Evolutionary conservation across 2,113 vertebrate genomes (phyloP).

Genomic region (Entelurus aequoreus): DNA sequence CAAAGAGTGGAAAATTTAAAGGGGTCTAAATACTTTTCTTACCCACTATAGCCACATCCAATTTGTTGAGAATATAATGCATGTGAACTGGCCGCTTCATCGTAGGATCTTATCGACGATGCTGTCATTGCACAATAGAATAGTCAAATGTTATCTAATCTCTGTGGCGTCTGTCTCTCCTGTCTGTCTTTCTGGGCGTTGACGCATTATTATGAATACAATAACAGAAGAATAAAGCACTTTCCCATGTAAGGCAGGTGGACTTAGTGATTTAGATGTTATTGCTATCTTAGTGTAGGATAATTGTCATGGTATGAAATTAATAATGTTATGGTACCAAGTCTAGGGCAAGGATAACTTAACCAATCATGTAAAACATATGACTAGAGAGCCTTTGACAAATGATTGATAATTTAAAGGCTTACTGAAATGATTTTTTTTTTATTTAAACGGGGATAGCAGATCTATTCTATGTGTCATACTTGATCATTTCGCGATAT

Average conservation of each 20-base stretch:
- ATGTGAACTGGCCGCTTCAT: conserved; percentile 6
- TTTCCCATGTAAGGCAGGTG: conserved; percentile 15
- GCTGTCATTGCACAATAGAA: conserved; percentile 12
- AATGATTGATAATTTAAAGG: too few species aligned
- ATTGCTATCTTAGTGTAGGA: neutral
- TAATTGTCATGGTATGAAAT: neutral
- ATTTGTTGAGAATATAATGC: neutral
- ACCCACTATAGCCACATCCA: neutral
- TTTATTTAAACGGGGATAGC: too few species aligned
- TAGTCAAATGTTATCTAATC: conserved; percentile 43
- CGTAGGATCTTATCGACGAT: conserved; percentile 18
- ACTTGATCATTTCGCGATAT: too few species aligned
- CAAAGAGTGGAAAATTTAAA: too few species aligned
- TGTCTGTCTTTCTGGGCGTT: conserved; percentile 30
- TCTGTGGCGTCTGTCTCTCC: conserved; percentile 36
- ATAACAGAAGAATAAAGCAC: conserved; percentile 27
- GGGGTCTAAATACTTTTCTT: too few species aligned
- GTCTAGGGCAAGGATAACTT: too few species aligned
- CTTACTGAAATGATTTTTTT: too few species aligned
- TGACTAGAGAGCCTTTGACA: too few species aligned
- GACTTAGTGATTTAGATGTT: conserved; percentile 17
- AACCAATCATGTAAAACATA: too few species aligned
- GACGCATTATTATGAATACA: conserved; percentile 29
- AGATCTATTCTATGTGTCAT: too few species aligned
- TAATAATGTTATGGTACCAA: neutral